Evolutionary conservation across 2,113 vertebrate species (phyloP), one percentile per base, ranked within the genome.

Genomic region (Trematocara macrostoma): DNA sequence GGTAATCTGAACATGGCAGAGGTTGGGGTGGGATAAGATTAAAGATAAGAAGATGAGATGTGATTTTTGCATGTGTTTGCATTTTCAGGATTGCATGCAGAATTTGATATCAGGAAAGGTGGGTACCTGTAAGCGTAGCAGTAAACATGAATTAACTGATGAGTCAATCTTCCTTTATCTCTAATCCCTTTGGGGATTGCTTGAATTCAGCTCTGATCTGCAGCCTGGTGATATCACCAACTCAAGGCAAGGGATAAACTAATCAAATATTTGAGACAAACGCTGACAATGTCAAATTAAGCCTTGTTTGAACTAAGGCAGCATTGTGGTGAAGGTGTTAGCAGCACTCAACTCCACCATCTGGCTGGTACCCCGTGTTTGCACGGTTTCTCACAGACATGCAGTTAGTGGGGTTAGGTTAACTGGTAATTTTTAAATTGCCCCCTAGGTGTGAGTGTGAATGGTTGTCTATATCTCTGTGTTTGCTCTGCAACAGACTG

Each of bases 1-100:
- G 91, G 95, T 95, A 95, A 96, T 85, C 64, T 87, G 82, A 96
- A 52, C 86, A 85, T 80, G 47, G 42, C 23, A 69, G 49, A 57
- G 88, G 71, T 84, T 56, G 85, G 67, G 47, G 87, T 47, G 67
- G 51, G 57, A 83, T 82, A 2, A 42, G 76, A 78, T 84, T 88
- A 80, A 79, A 84, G 55, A 35, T 38, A 47, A 35, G 51, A 34
- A 82, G 59, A 87, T 10, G 15, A 78, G 51, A 52, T 45, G 79
- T 64, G 31, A 79, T 45, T 47, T 79, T 45, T 81, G 56, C 45
- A n/a, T 79, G 49, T 79, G 69, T 80, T 55, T 49, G 38, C 6
- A 35, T 45, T 69, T 55, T 78, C 61, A 88, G 23, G 49, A 12
- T 69, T 76, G 52, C 9, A 8, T 18, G 45, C 4, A 31, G 8